Evolutionary conservation across 1,140 invertebrate genomes (phyloP).

Genomic region (Hylaeus volcanicus): DNA sequence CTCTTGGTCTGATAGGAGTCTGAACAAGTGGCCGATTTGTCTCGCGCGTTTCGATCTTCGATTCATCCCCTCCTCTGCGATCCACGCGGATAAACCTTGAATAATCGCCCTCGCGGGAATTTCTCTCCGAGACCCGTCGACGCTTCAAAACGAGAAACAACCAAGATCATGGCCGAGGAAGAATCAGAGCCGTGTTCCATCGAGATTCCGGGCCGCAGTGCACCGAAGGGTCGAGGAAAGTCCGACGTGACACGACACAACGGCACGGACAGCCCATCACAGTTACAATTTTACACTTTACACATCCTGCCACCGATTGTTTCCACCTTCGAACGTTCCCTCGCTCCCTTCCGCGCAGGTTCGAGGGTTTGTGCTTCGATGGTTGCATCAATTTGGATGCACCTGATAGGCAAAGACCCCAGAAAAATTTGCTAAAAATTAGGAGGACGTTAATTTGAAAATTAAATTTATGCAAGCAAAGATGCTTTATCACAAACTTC

Average conservation of each 20-base stretch:
- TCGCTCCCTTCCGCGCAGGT: neutral
- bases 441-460: too few relatives aligned
- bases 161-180: constrained; percentile 11
- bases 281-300: constrained; percentile 52
- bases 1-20: neutral
- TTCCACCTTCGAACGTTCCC: neutral
- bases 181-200: constrained; percentile 46
- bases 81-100: neutral
- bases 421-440: too few relatives aligned
- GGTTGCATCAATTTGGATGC: too few relatives aligned
- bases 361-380: too few relatives aligned
- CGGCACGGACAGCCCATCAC: constrained; percentile 25
- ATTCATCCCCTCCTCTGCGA: too few relatives aligned
- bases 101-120: neutral
- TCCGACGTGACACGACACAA: constrained; percentile 13
- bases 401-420: too few relatives aligned
- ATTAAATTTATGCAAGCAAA: too few relatives aligned
- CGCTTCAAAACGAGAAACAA: constrained; percentile 5
- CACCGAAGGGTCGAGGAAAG: constrained; percentile 28
- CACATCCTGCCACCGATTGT: constrained; percentile 5
- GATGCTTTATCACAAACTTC: too few relatives aligned
- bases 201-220: too few relatives aligned
- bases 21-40: constrained; percentile 32
- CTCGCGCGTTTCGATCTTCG: neutral
- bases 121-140: neutral